Evolutionary conservation across 2,113 vertebrate species (phyloP), one percentile per base, ranked within the genome.

Genomic region (Helogale parvula): DNA sequence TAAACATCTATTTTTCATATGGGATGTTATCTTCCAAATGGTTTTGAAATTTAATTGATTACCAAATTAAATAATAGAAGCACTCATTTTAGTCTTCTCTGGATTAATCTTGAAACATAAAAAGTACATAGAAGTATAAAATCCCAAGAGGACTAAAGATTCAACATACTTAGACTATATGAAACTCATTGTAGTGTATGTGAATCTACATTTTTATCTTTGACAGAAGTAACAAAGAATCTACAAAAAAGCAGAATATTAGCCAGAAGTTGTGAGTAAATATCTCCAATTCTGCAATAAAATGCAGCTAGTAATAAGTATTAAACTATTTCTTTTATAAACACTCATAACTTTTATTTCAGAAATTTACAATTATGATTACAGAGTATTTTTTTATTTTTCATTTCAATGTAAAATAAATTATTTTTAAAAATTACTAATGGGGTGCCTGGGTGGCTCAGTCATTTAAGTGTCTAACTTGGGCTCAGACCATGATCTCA

Each of bases 1-100:
- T 91, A 95, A 84, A 91, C 27, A 92, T 69, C 52, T 90, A 35
- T 74, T 96, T 94, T 12, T 90, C 38, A 65, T 91, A 29, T 81
- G 29, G 41, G 33, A 85, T 96, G 88, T 97, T 95, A 80, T 92
- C 88, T 93, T 76, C 65, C 77, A 96, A 96, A 81, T 93, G 50
- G 35, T 54, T 87, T 95, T 77, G 27, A 95, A 96, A 95, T 95
- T 89, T 81, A 95, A 88, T 71, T 96, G 91, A 94, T 96, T 97
- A 94, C 3, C 29, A 92, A 92, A 94, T 92, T 89, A 52, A 96
- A 96, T 82, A 35, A 79, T 41, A 90, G 66, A 72, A 82, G 76
- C 35, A 65, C 21, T 84, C n/a, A 60, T 89, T 93, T 95, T 77
- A 71, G 35, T 52, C 80, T 90, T 87, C 54, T 95, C 25, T 84